Percentiles rank a stretch among this genome's conserved stretches.
These are phyloP conservation scores for Pedionomus torquatus DNA, from an alignment of 2,113 vertebrate genomes.

Conservation along the genomic window DNA sequence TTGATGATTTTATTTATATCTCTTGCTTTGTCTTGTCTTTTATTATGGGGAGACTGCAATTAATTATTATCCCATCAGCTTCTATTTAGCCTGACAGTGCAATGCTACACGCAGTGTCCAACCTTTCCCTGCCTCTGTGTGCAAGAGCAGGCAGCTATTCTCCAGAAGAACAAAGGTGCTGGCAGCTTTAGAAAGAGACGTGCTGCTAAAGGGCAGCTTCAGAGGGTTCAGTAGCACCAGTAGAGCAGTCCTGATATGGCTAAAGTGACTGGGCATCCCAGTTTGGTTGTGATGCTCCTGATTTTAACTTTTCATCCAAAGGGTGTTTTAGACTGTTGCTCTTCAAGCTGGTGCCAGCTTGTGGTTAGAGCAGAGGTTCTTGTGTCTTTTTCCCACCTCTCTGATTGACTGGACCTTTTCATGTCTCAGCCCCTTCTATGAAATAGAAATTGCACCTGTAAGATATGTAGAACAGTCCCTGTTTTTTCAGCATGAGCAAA, in stretches of 20 bases:
- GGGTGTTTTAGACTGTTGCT: neutral
- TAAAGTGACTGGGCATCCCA: neutral
- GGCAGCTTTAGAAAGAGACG: constrained; percentile 39
- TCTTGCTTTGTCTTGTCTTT: constrained; percentile 75
- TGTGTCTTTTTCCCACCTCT: neutral
- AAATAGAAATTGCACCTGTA: neutral
- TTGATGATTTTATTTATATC: constrained; percentile 76
- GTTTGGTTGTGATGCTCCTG: neutral
- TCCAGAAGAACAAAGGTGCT: constrained; percentile 46
- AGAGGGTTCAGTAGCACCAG: neutral
- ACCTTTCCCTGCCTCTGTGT: constrained; percentile 41
- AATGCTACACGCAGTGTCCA: constrained; percentile 53
- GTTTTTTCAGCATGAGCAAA: neutral
- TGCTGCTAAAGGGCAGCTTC: constrained; percentile 35
- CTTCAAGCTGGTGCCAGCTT: accelerated
- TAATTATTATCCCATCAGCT: constrained; percentile 78
- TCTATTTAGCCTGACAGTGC: constrained; percentile 70
- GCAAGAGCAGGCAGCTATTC: constrained; percentile 51
- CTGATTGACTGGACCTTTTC: neutral
- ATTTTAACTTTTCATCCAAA: neutral
- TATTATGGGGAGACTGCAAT: constrained; percentile 76
- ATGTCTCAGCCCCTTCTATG: neutral
- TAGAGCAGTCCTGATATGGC: neutral
- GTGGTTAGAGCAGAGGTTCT: neutral
- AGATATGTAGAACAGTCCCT: neutral